These are phyloP conservation scores for Pantala flavescens DNA, from an alignment of 1,140 invertebrate species.

Conservation along the genomic window DNA sequence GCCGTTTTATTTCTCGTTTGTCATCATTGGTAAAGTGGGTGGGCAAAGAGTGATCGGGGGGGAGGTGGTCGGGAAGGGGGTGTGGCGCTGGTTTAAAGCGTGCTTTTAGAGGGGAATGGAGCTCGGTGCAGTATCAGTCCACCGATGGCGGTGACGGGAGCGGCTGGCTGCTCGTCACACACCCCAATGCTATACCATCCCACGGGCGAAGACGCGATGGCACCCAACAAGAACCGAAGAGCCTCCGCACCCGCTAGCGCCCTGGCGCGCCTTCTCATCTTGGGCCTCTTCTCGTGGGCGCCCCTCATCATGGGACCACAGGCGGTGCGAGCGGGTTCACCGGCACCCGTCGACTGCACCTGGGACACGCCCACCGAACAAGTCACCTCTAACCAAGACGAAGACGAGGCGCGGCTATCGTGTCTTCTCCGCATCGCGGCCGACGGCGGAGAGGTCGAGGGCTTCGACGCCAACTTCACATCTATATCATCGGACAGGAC, in stretches of 20 bases:
- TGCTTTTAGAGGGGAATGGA: slow-evolving; percentile 4
- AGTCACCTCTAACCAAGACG: not conserved
- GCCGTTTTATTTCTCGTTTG: no score
- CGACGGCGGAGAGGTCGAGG: not conserved
- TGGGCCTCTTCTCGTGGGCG: not conserved
- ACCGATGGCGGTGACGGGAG: slow-evolving; percentile 5
- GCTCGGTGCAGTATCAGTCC: slow-evolving; percentile 2
- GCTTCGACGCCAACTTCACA: not conserved
- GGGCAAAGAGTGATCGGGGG: not conserved
- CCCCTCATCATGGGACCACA: not conserved
- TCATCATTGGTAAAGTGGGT: no score
- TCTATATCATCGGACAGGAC: not conserved
- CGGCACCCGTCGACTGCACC: not conserved
- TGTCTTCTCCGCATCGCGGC: not conserved
- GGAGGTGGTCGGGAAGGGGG: not conserved
- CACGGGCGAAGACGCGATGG: not conserved
- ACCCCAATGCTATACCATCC: not conserved
- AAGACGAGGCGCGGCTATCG: not conserved
- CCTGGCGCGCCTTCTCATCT: not conserved
- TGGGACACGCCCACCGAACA: not conserved
- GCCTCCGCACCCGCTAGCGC: not conserved
- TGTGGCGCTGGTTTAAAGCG: not conserved
- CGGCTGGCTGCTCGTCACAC: not conserved
- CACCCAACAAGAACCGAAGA: not conserved
- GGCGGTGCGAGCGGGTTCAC: not conserved